A percentile compares a stretch with the other conserved stretches of the same genome.
Evolutionary conservation across 1,140 invertebrate genomes (phyloP).

Genomic region (Chrysoperla carnea): DNA sequence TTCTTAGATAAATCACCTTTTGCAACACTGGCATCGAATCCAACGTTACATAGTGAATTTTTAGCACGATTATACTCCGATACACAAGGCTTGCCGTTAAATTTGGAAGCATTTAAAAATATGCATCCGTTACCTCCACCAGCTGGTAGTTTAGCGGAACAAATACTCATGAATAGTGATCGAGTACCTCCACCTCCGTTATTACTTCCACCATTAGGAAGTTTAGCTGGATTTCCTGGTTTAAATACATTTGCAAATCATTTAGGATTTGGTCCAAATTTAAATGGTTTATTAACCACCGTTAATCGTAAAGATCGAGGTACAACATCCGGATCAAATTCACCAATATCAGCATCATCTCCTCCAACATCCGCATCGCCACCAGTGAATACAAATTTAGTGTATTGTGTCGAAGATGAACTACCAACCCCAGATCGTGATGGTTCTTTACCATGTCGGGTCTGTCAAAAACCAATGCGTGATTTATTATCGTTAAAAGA

Average conservation of each 20-base stretch:
- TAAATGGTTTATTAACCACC: slow-evolving; percentile 19
- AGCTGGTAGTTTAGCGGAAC: slow-evolving; percentile 18
- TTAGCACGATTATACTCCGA: slow-evolving; percentile 67
- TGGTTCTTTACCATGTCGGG: slow-evolving; percentile 41
- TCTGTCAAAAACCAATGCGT: slow-evolving; percentile 40
- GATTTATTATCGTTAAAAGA: slow-evolving; percentile 40
- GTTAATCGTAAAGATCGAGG: slow-evolving; percentile 12
- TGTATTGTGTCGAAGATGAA: slow-evolving; percentile 35
- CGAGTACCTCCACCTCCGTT: slow-evolving; percentile 27
- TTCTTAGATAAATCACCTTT: slow-evolving; percentile 24
- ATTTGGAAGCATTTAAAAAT: slow-evolving; percentile 33
- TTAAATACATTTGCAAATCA: slow-evolving; percentile 12
- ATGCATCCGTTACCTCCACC: slow-evolving; percentile 19
- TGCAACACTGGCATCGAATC: slow-evolving; percentile 26
- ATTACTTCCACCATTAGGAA: slow-evolving; percentile 27
- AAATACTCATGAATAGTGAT: slow-evolving; percentile 24
- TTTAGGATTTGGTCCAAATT: slow-evolving; percentile 19
- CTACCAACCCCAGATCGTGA: slow-evolving; percentile 34
- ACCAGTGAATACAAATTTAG: slow-evolving; percentile 11
- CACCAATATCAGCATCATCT: slow-evolving; percentile 17
- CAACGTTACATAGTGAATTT: slow-evolving; percentile 55
- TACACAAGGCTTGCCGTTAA: slow-evolving; percentile 32
- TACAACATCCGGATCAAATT: slow-evolving; percentile 22
- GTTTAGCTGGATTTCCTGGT: slow-evolving; percentile 20
- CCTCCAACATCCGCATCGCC: slow-evolving; percentile 12